Conservation (phyloP, 2,888 invertebrate species). For the Drosophila suboccidentalis region DNA sequence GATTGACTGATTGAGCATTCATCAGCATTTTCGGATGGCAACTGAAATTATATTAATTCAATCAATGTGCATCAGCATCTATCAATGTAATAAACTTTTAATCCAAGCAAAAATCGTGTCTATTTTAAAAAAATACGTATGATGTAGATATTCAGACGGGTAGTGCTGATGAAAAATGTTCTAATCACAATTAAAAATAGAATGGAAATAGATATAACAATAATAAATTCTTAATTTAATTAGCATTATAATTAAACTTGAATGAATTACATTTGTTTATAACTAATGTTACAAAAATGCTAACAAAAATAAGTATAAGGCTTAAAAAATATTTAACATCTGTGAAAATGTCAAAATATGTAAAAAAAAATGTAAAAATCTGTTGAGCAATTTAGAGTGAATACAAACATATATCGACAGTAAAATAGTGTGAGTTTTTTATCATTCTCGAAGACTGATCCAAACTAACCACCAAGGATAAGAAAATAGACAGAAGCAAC, state of each 20-base stretch:
- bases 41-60: not conserved
- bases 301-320: too few species aligned
- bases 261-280: too few species aligned
- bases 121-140: not conserved
- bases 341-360: too few species aligned
- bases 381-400: not conserved
- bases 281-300: too few species aligned
- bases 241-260: too few species aligned
- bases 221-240: too few species aligned
- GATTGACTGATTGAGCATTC: not conserved
- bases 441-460: not conserved
- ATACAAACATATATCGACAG: not conserved
- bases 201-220: too few species aligned
- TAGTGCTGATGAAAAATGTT: too few species aligned
- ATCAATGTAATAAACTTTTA: not conserved
- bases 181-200: too few species aligned
- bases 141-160: too few species aligned
- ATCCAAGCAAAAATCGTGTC: not conserved
- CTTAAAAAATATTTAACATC: too few species aligned
- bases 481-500: conserved; percentile 3
- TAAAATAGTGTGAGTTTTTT: not conserved
- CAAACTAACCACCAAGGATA: conserved; percentile 8
- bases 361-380: too few species aligned
- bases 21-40: not conserved
- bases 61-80: not conserved